These are phyloP conservation scores for Dromaius novaehollandiae DNA, from an alignment of 2,113 vertebrate species.

Conservation along the genomic window DNA sequence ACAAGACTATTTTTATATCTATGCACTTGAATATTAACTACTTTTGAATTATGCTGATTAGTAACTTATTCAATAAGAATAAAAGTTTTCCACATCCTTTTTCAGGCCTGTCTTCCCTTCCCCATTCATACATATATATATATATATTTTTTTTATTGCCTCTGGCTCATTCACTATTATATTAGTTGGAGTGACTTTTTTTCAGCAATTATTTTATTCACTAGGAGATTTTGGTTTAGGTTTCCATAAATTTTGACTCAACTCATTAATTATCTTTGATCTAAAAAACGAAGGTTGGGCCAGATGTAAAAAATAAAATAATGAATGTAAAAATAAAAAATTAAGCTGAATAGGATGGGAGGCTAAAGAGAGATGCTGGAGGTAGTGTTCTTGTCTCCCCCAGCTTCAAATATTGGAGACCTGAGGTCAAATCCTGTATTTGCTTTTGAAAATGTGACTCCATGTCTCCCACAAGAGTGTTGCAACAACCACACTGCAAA, in stretches of 20 bases:
- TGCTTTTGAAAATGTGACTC: neutral
- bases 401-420: neutral
- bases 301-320: neutral
- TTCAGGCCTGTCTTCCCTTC: neutral
- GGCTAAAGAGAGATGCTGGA: neutral
- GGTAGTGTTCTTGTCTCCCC: neutral
- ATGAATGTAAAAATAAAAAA: neutral
- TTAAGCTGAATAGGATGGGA: neutral
- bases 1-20: neutral
- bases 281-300: neutral
- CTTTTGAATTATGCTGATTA: neutral
- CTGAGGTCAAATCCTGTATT: neutral
- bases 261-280: neutral
- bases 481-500: neutral
- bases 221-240: neutral
- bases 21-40: neutral
- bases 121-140: too few relatives aligned
- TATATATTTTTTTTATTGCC: neutral
- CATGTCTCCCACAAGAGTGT: neutral
- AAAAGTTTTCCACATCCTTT: neutral
- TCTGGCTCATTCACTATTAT: neutral
- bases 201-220: conserved; percentile 18
- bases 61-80: neutral
- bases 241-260: neutral
- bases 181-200: neutral